phyloP scores from a whole-genome alignment of 2,888 invertebrate species.

The Cephus rjabovi region DNA sequence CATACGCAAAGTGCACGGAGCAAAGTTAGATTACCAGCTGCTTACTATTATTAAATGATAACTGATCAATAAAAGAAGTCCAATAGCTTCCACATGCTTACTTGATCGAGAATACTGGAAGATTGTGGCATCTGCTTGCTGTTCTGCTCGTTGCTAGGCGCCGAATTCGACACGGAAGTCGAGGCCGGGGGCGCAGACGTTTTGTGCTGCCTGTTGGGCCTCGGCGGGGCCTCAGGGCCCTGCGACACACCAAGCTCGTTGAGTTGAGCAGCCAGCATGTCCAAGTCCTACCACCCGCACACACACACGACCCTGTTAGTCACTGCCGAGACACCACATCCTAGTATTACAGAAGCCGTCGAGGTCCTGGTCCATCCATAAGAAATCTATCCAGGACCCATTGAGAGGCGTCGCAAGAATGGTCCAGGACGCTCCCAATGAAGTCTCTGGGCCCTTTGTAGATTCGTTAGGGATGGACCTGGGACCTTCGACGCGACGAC shows the following conservation, averaged over 20 bases:
- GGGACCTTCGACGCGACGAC: not conserved
- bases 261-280: slow-evolving; percentile 94
- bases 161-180: slow-evolving; percentile 52
- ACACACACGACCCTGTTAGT: slow-evolving; percentile 61
- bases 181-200: slow-evolving; percentile 47
- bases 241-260: slow-evolving; percentile 90
- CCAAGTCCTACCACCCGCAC: slow-evolving; percentile 84
- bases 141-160: slow-evolving; percentile 57
- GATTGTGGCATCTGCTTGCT: slow-evolving; percentile 62
- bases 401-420: not conserved
- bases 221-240: slow-evolving; percentile 78
- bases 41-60: not conserved
- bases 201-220: slow-evolving; percentile 66
- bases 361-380: not conserved
- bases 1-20: not conserved
- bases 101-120: slow-evolving; percentile 62
- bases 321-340: slow-evolving; percentile 50
- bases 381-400: not conserved
- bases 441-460: not conserved
- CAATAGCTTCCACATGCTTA: slow-evolving; percentile 36
- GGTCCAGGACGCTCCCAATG: not conserved
- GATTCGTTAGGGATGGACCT: not conserved
- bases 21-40: not conserved
- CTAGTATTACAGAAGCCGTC: slow-evolving; percentile 14
- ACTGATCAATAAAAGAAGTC: not conserved